phyloP scores from a whole-genome alignment of 2,113 vertebrate genomes.

The Glaucomys volans region DNA sequence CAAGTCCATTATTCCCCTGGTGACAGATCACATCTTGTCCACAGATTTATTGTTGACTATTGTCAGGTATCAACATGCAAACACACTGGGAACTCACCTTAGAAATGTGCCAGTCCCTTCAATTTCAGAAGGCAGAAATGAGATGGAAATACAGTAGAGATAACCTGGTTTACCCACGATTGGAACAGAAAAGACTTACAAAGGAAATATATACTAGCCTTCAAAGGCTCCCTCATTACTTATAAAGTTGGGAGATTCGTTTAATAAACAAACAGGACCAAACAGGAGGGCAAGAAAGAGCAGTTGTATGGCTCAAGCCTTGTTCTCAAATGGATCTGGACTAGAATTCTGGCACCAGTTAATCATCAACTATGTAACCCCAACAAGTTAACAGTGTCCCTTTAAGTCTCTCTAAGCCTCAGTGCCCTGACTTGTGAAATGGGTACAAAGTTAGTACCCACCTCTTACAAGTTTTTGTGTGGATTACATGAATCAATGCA shows the following conservation, averaged over 20 bases:
- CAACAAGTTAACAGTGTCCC: background rate
- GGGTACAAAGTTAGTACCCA: background rate
- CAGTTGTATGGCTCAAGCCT: background rate
- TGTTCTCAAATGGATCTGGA: background rate
- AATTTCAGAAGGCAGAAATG: slow-evolving; percentile 41
- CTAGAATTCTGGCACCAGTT: background rate
- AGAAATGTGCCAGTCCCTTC: background rate
- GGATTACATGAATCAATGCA: background rate
- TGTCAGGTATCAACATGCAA: background rate
- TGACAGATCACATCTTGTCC: background rate
- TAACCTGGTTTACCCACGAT: background rate
- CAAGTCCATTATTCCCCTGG: background rate
- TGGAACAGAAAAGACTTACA: background rate
- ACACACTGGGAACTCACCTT: background rate
- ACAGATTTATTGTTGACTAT: background rate
- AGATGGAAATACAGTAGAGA: background rate
- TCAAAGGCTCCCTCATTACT: background rate
- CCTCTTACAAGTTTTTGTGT: background rate
- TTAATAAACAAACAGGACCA: background rate
- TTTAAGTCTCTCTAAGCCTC: background rate
- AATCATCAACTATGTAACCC: background rate
- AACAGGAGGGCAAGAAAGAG: background rate
- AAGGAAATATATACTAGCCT: slow-evolving; percentile 43
- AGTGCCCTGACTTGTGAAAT: background rate
- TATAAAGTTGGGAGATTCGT: slow-evolving; percentile 14